Percentiles rank a stretch among this genome's conserved stretches.
phyloP scores from a whole-genome alignment of 2,113 vertebrate species.

The Phocoena sinus region DNA sequence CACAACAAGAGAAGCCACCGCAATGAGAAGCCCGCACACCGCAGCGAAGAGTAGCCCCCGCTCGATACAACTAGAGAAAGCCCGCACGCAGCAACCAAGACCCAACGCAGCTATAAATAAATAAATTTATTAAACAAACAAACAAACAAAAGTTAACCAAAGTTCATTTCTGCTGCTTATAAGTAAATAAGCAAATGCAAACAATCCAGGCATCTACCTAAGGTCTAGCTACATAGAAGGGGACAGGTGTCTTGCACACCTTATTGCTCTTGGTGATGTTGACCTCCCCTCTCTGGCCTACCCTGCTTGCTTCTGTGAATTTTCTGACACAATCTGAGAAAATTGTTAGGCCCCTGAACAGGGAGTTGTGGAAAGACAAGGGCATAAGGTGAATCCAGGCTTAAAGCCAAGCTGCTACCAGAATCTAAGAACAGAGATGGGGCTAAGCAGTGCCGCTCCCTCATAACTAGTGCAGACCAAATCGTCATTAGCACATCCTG shows the following conservation, averaged over 20 bases:
- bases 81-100: too few species aligned
- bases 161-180: background rate
- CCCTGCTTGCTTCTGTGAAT: background rate
- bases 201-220: background rate
- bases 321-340: background rate
- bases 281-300: background rate
- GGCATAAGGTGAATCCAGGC: background rate
- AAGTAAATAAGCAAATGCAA: background rate
- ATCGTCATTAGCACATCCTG: background rate
- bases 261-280: background rate
- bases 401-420: background rate
- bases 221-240: background rate
- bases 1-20: too few species aligned
- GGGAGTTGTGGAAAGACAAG: background rate
- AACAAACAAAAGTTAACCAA: background rate
- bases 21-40: too few species aligned
- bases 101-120: too few species aligned
- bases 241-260: background rate
- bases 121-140: too few species aligned
- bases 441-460: background rate
- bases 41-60: too few species aligned
- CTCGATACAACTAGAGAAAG: too few species aligned
- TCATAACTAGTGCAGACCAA: background rate
- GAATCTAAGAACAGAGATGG: background rate
- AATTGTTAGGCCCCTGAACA: background rate